A percentile compares a stretch with the other conserved stretches of the same genome.
These are phyloP conservation scores for Yponomeuta evonymella DNA, from an alignment of 2,888 invertebrate genomes.

Conservation along the genomic window DNA sequence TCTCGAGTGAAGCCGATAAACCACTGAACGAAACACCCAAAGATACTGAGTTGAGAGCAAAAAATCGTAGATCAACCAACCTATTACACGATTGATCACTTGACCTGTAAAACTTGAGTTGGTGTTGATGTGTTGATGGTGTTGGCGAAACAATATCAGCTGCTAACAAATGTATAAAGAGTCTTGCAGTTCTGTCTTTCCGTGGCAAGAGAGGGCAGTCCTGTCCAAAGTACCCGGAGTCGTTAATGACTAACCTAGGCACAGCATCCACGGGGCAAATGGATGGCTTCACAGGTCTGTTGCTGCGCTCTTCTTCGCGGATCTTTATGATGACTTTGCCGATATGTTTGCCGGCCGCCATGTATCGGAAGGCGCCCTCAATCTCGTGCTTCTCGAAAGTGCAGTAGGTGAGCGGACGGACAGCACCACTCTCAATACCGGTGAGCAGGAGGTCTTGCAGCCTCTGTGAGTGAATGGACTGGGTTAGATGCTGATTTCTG, in stretches of 20 bases:
- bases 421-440: slow-evolving; percentile 79
- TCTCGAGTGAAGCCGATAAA: neutral
- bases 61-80: too few species aligned
- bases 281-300: slow-evolving; percentile 40
- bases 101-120: too few species aligned
- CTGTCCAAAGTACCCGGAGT: neutral
- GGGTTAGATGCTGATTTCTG: too few species aligned
- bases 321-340: slow-evolving; percentile 79
- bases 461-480: slow-evolving; percentile 35
- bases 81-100: too few species aligned
- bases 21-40: neutral
- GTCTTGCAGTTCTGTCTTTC: too few species aligned
- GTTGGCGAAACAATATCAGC: too few species aligned
- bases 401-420: slow-evolving; percentile 78
- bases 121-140: too few species aligned
- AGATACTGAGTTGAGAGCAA: too few species aligned
- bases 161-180: too few species aligned
- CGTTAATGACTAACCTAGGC: slow-evolving; percentile 46
- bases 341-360: slow-evolving; percentile 83
- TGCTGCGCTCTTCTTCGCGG: slow-evolving; percentile 61
- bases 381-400: slow-evolving; percentile 76
- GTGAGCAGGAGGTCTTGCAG: slow-evolving; percentile 75
- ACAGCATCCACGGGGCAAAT: slow-evolving; percentile 45
- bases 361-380: slow-evolving; percentile 78
- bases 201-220: neutral